Conservation (phyloP, 2,797 vertebrate genomes). For the Sandelia bainsii region DNA sequence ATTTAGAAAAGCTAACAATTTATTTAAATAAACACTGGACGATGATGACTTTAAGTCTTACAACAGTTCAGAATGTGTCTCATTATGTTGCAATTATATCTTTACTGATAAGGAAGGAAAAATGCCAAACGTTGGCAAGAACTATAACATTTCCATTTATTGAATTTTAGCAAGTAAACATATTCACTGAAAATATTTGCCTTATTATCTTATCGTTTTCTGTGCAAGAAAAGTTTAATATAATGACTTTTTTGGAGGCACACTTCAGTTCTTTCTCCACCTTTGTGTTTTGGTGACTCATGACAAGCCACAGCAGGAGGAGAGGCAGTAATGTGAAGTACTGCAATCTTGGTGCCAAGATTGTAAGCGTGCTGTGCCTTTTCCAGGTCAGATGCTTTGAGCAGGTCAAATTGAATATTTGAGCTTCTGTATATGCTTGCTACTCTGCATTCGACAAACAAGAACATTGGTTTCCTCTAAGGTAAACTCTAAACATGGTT, state of each 20-base stretch:
- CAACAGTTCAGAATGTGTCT: background rate
- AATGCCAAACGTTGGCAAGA: background rate
- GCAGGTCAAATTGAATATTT: background rate
- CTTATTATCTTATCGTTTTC: background rate
- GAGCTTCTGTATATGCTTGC: background rate
- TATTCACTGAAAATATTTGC: background rate
- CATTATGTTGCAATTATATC: background rate
- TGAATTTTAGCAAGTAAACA: background rate
- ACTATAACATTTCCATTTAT: background rate
- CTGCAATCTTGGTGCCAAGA: background rate
- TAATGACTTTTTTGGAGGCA: background rate
- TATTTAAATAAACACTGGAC: background rate
- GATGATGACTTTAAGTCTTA: background rate
- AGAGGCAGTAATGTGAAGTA: background rate
- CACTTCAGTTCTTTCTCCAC: background rate
- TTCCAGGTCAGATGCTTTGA: background rate
- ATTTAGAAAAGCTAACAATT: background rate
- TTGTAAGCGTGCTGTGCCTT: background rate
- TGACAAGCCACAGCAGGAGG: background rate
- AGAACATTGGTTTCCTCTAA: background rate
- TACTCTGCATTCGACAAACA: background rate
- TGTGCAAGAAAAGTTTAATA: background rate
- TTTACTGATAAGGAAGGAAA: background rate
- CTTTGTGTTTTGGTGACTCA: background rate
- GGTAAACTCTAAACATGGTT: background rate